Percentiles rank a stretch among this genome's conserved stretches.
These are phyloP conservation scores for Tokudaia tokunoshimensis DNA, from an alignment of 2,797 vertebrate genomes.

Conservation along the genomic window DNA sequence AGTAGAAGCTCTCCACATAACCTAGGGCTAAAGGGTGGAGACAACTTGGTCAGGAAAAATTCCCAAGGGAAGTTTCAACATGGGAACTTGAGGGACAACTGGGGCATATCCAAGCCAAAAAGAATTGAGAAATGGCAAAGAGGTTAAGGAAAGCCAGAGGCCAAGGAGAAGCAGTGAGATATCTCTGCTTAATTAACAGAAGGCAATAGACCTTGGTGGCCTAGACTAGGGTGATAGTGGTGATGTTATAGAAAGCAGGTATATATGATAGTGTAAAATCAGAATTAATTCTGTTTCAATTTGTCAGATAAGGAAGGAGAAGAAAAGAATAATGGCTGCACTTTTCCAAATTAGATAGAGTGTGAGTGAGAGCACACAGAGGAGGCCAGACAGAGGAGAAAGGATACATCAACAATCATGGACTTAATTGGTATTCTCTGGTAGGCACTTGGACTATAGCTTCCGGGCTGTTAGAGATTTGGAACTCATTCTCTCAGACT, in stretches of 20 bases:
- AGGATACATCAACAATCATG: neutral
- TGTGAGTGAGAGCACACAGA: neutral
- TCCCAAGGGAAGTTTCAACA: constrained; percentile 18
- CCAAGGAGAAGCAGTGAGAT: neutral
- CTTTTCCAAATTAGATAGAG: neutral
- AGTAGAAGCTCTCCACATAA: neutral
- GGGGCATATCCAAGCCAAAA: neutral
- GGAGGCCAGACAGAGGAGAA: neutral
- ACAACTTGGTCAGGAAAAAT: constrained; percentile 26
- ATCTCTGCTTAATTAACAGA: neutral
- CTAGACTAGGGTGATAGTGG: neutral
- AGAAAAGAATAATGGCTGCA: constrained; percentile 11
- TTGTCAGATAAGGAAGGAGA: neutral
- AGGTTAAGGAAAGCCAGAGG: neutral
- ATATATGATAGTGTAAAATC: neutral
- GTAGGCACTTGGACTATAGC: neutral
- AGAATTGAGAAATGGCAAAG: constrained; percentile 12
- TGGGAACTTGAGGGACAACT: neutral
- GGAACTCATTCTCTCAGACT: constrained; percentile 4
- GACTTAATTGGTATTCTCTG: neutral
- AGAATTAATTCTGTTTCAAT: neutral
- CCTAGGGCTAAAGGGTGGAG: neutral
- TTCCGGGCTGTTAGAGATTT: neutral
- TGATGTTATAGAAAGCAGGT: constrained; percentile 6
- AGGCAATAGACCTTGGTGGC: neutral